Conservation (phyloP, 2,888 invertebrate genomes). For the Agonum fuliginosum region DNA sequence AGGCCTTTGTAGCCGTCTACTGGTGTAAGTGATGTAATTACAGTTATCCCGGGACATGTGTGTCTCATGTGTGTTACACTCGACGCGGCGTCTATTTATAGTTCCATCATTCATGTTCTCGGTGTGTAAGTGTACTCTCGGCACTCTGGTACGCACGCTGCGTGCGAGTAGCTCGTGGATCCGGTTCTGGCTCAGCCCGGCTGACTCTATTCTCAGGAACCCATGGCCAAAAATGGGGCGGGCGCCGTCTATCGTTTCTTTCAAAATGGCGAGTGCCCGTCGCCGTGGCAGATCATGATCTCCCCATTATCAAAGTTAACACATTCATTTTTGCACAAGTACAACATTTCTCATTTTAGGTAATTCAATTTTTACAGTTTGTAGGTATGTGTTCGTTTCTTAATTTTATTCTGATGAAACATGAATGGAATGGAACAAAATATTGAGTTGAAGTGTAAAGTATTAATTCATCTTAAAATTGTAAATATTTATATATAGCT, state of each 20-base stretch:
- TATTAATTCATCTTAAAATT: too few species aligned
- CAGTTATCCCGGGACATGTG: not conserved
- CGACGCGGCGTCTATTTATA: slow-evolving; percentile 1
- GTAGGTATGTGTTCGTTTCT: too few species aligned
- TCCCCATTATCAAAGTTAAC: too few species aligned
- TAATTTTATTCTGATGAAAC: too few species aligned
- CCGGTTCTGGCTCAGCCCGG: slow-evolving; percentile 64
- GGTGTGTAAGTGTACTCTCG: slow-evolving; percentile 26
- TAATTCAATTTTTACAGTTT: too few species aligned
- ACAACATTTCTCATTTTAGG: too few species aligned
- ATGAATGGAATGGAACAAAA: too few species aligned
- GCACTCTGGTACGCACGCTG: slow-evolving; percentile 5
- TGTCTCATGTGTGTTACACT: slow-evolving; percentile 22
- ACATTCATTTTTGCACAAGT: too few species aligned
- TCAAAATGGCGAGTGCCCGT: slow-evolving; percentile 51
- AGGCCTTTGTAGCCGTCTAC: slow-evolving; percentile 96
- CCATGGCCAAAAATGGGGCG: slow-evolving; percentile 71
- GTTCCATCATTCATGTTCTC: slow-evolving; percentile 36
- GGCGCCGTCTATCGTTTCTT: slow-evolving; percentile 63
- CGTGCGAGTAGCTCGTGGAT: slow-evolving; percentile 53
- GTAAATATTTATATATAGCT: too few species aligned
- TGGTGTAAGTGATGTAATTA: slow-evolving; percentile 88
- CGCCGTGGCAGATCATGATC: not conserved
- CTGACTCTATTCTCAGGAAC: slow-evolving; percentile 68
- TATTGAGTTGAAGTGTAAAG: not conserved